phyloP scores from a whole-genome alignment of 2,797 vertebrate species.

The Propithecus deckenii region DNA sequence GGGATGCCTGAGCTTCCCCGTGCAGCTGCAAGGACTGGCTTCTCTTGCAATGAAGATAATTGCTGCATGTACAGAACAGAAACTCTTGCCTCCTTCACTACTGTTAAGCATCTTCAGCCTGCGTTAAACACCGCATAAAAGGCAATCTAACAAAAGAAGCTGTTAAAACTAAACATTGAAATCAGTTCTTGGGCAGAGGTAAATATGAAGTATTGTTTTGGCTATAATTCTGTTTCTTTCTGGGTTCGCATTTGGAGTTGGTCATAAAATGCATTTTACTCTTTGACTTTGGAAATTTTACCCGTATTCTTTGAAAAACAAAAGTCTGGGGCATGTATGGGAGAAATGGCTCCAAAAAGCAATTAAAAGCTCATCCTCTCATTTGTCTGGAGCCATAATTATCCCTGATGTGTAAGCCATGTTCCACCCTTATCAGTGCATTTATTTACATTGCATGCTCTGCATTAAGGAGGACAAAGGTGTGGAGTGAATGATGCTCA shows the following conservation, averaged over 20 bases:
- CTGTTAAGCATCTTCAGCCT: conserved; percentile 26
- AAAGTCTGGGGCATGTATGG: not conserved
- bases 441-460: not conserved
- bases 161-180: conserved; percentile 26
- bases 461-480: conserved; percentile 55
- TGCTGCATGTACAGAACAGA: not conserved
- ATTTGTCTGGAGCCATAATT: conserved; percentile 69
- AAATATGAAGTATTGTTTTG: not conserved
- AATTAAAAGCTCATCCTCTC: conserved; percentile 50
- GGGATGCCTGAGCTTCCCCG: conserved; percentile 66
- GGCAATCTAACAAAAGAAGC: not conserved
- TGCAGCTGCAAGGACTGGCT: conserved; percentile 77
- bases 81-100: conserved; percentile 34
- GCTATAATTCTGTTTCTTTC: conserved; percentile 16
- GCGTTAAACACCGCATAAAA: conserved; percentile 8
- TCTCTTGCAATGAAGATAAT: conserved; percentile 55
- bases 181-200: not conserved
- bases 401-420: conserved; percentile 44
- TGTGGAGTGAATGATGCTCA: conserved; percentile 63
- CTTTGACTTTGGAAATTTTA: conserved; percentile 57
- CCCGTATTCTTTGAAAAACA: conserved; percentile 37
- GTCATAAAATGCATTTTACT: conserved; percentile 52
- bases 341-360: not conserved
- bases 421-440: not conserved
- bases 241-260: not conserved